phyloP scores from a whole-genome alignment of 1,140 invertebrate species.

The Cyphomyrmex costatus region DNA sequence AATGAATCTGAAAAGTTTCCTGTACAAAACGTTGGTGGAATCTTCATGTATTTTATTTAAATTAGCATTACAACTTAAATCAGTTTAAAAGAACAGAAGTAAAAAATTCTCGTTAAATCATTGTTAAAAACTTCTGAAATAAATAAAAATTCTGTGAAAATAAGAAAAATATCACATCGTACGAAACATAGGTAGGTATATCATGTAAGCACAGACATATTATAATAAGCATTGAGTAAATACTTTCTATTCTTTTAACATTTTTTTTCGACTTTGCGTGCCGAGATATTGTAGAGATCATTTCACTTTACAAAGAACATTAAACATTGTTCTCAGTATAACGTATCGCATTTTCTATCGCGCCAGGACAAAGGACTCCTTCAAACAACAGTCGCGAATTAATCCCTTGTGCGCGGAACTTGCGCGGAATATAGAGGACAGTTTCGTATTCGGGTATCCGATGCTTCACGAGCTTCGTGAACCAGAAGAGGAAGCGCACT shows the following conservation, averaged over 20 bases:
- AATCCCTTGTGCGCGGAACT: slow-evolving; percentile 36
- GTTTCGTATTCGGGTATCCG: slow-evolving; percentile 31
- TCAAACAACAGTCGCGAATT: slow-evolving; percentile 39
- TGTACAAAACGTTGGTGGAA: background rate
- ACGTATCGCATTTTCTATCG: slow-evolving; percentile 21
- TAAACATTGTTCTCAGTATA: slow-evolving; percentile 31
- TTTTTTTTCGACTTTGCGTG: background rate
- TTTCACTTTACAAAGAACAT: slow-evolving; percentile 14
- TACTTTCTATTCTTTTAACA: background rate
- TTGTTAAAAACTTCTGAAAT: background rate
- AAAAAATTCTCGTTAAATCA: background rate
- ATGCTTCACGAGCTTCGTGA: background rate
- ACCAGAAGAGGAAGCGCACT: background rate
- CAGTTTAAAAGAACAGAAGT: background rate
- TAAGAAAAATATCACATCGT: background rate
- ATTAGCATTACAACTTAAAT: slow-evolving; percentile 1
- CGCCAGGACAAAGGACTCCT: background rate
- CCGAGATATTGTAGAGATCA: background rate
- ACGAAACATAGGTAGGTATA: background rate
- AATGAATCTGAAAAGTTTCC: slow-evolving; percentile 28
- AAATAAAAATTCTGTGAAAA: background rate
- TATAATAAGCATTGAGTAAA: background rate
- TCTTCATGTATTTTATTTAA: background rate
- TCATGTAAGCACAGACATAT: background rate
- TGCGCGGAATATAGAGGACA: slow-evolving; percentile 31